A percentile compares a stretch with the other conserved stretches of the same genome.
These are phyloP conservation scores for Oophaga pumilio DNA, from an alignment of 2,113 vertebrate species.

Conservation along the genomic window DNA sequence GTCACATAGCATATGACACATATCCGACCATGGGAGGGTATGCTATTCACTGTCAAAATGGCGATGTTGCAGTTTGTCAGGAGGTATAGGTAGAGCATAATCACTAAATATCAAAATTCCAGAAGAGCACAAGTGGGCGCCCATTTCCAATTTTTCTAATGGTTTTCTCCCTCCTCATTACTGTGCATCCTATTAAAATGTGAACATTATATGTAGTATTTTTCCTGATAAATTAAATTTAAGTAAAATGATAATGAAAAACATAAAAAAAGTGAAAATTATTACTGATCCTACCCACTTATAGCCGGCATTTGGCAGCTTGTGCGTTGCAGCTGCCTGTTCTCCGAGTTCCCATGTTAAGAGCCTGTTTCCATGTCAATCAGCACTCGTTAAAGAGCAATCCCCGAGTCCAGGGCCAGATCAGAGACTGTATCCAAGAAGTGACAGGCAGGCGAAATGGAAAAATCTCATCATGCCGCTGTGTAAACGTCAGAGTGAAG, in stretches of 20 bases:
- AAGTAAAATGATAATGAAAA: background rate
- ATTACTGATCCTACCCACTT: conserved; percentile 11
- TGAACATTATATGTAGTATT: background rate
- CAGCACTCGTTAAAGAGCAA: conserved; percentile 38
- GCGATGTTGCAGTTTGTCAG: too few relatives aligned
- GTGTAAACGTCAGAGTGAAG: conserved; percentile 25
- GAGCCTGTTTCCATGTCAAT: conserved; percentile 49
- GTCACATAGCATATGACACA: too few relatives aligned
- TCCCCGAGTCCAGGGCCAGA: conserved; percentile 11
- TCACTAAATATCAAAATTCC: too few relatives aligned
- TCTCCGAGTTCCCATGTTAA: conserved; percentile 16
- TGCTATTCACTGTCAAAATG: too few relatives aligned
- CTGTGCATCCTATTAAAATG: too few relatives aligned
- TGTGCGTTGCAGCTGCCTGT: conserved; percentile 1
- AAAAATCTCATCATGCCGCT: conserved; percentile 52
- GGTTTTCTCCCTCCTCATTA: too few relatives aligned
- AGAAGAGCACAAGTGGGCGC: too few relatives aligned
- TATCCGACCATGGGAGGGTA: too few relatives aligned
- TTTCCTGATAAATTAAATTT: conserved; percentile 20
- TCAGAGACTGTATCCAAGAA: conserved; percentile 23
- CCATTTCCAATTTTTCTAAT: too few relatives aligned
- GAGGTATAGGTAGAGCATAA: too few relatives aligned
- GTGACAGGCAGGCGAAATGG: conserved; percentile 33
- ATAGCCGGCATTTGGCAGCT: conserved; percentile 17
- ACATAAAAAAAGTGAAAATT: conserved; percentile 7